phyloP scores from a whole-genome alignment of 2,888 invertebrate species.

The Neelides folsomi region DNA sequence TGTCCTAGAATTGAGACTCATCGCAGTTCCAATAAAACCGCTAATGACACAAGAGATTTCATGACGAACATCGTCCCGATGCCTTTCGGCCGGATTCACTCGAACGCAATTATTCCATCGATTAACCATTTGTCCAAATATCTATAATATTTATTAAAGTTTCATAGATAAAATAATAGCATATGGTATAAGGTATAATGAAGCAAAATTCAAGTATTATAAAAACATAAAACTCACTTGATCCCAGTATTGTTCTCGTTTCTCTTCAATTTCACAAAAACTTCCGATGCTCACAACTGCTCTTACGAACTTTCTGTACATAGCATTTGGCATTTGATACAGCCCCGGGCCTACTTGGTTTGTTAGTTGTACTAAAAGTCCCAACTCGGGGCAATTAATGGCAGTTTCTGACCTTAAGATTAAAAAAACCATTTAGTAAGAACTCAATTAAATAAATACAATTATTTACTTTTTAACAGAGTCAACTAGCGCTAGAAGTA shows the following conservation, averaged over 20 bases:
- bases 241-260: constrained; percentile 35
- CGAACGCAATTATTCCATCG: constrained; percentile 45
- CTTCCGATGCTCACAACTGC: constrained; percentile 57
- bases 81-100: constrained; percentile 32
- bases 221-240: constrained; percentile 23
- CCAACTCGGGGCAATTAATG: constrained; percentile 37
- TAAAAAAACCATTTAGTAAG: neutral
- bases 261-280: constrained; percentile 37
- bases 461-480: constrained; percentile 42
- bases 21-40: constrained; percentile 53
- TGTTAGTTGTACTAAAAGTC: constrained; percentile 35
- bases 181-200: too few relatives aligned
- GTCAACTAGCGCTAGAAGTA: constrained; percentile 47
- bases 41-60: constrained; percentile 63
- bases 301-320: constrained; percentile 54
- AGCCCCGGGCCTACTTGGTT: constrained; percentile 36
- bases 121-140: constrained; percentile 44
- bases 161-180: too few relatives aligned
- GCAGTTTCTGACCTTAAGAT: constrained; percentile 37
- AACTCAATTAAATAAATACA: constrained; percentile 2
- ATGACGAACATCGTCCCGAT: constrained; percentile 51
- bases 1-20: constrained; percentile 46
- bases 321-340: constrained; percentile 45
- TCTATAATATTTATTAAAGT: too few relatives aligned
- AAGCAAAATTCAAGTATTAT: too few relatives aligned